Evolutionary conservation across 2,113 vertebrate species (phyloP), one percentile per base, ranked within the genome.

Genomic region (Centropus unirufus): DNA sequence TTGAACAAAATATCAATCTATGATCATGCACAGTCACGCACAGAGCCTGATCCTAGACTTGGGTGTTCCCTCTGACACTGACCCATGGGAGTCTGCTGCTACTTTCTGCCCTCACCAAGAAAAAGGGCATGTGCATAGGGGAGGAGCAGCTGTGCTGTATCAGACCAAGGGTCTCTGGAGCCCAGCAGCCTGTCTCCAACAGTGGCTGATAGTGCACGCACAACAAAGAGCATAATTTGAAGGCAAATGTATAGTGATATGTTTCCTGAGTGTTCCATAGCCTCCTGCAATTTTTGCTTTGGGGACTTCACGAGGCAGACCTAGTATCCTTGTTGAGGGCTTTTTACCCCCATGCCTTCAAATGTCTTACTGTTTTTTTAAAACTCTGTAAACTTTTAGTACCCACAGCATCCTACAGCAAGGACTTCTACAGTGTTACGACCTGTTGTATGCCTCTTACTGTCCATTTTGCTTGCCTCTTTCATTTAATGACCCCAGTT

Each of bases 131-230:
- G 18, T 69, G 69, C 27, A 42, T 3, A 40, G 34, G 42, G 55
- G n/a, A 90, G 72, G 61, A 95, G 93, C 95, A 97, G 95, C 95
- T 96, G 95, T 59, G 61, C 80, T 4, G 1, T 89, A 61, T 97
- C 95, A 97, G 44, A 52, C 34, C 89, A 83, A 93, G 62, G 83
- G 73, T 47, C 84, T 1, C 2, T 72, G 89, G 89, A 97, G 95
- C 64, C 73, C 92, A 94, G 91, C 86, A 95, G 93, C 89, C 76
- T 94, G 92, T 81, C 94, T 96, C 95, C 80, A 87, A 9, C 4
- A 8, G 39, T 36, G 83, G 83, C 86, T 91, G 96, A 94, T 92
- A 96, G 90, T 2, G 4, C 57, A 24, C 18, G 77, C 73, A 74
- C 66, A 79, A 30, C 57, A 83, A 83, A 87, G 61, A 78, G n/a